Conservation (phyloP, 2,797 vertebrate genomes). For the Pogonophryne albipinna region DNA sequence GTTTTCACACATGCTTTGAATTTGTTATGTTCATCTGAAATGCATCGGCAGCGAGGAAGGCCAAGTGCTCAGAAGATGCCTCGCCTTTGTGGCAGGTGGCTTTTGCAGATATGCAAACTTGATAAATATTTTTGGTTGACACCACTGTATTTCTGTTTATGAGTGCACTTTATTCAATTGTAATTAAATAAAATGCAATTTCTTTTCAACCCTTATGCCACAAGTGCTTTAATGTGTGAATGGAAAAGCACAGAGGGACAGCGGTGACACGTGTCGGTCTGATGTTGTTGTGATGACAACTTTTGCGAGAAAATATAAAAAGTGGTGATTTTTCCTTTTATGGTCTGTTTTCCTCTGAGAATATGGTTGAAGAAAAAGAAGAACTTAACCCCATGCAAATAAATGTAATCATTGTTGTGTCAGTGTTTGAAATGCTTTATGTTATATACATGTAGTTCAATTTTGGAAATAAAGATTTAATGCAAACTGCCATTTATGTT, state of each 20-base stretch:
- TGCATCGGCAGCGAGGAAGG: conserved; percentile 26
- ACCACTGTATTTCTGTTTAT: conserved; percentile 54
- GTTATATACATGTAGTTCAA: conserved; percentile 63
- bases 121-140: conserved; percentile 43
- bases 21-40: conserved; percentile 35
- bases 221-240: conserved; percentile 83
- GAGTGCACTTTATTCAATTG: conserved; percentile 76
- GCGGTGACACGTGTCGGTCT: neutral
- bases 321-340: conserved; percentile 34
- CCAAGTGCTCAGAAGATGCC: conserved; percentile 33
- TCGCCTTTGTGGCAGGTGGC: conserved; percentile 47
- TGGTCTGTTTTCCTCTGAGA: conserved; percentile 35
- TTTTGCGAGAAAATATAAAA: conserved; percentile 28
- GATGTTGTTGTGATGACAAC: conserved; percentile 5
- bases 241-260: conserved; percentile 3
- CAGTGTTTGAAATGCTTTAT: conserved; percentile 60
- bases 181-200: conserved; percentile 53
- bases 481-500: conserved; percentile 42
- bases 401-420: conserved; percentile 51
- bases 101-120: conserved; percentile 74
- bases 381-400: neutral
- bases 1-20: conserved; percentile 52
- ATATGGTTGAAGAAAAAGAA: conserved; percentile 12
- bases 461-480: conserved; percentile 81
- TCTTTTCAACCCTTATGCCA: conserved; percentile 75